phyloP scores from a whole-genome alignment of 2,113 vertebrate species.

The Festucalex cinctus region DNA sequence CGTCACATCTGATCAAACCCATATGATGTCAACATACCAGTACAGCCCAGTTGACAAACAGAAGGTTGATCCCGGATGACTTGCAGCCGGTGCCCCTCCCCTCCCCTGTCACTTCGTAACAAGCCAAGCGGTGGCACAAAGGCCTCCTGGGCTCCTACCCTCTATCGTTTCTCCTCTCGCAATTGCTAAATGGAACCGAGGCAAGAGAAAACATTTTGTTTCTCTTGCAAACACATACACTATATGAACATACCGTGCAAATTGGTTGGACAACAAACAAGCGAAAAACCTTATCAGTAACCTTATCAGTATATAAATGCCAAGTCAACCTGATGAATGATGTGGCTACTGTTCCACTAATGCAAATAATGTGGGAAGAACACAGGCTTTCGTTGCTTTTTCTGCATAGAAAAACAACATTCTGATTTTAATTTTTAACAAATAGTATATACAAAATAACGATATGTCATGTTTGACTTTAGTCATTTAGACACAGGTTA shows the following conservation, averaged over 20 bases:
- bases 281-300: conserved; percentile 5
- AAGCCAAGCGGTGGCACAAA: conserved; percentile 29
- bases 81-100: conserved; percentile 31
- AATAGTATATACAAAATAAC: background rate
- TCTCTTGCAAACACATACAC: conserved; percentile 5
- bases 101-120: background rate
- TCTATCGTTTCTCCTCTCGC: conserved; percentile 27
- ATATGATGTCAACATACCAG: conserved; percentile 9
- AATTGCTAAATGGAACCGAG: conserved; percentile 4
- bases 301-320: background rate
- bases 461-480: background rate
- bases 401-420: background rate
- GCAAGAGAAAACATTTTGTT: conserved; percentile 16
- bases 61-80: conserved; percentile 21
- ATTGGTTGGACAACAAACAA: conserved; percentile 42
- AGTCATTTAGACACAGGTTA: background rate
- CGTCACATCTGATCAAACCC: background rate
- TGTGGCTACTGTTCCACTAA: background rate
- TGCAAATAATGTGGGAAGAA: background rate
- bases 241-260: conserved; percentile 3
- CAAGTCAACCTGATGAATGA: background rate
- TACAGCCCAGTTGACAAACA: conserved; percentile 9
- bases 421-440: background rate
- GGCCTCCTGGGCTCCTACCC: conserved; percentile 16
- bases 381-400: background rate